Base-by-base conservation (phyloP, 2,888 invertebrate species). In the Epiblema foenella region DNA sequence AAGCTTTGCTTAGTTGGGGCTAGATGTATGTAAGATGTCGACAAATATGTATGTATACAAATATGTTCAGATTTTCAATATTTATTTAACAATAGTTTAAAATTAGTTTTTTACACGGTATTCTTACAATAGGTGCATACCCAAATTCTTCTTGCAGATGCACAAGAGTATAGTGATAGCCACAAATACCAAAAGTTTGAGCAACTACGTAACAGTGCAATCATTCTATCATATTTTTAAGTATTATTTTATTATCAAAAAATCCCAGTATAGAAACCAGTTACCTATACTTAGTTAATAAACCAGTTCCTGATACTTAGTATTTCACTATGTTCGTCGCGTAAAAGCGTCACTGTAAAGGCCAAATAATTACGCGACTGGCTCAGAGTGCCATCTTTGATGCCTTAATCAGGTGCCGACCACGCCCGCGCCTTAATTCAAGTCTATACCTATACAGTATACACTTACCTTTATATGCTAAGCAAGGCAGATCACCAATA, bases 341-440 rank as follows among this genome's bases (percentile, higher is more conserved):
- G 77, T 78, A 79, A 80, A 81, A 77, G 79, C 77, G 46, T 76
- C 74, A 76, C 75, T 80, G 52, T 56, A 60, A 78, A 82, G 78
- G 80, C 85, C 84, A 84, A 88, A 89, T 88, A 87, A 89, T 89
- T 88, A 88, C 83, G 81, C 79, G 67, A 75, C 80, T 74, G 80
- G 81, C 83, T 84, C 79, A 77, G 78, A 76, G 78, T 79, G 75
- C 79, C 80, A 85, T 87, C 87, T 89, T 89, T 89, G 89, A 88
- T 82, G 87, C 85, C 79, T 88, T 90, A 90, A 90, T 90, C 89
- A 90, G 88, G 87, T 88, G 88, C 84, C 75, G 75, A 79, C 82
- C 84, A 86, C 89, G 87, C 90, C 89, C 77, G 73, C 78, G 75
- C 73, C 81, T 85, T 90, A 91, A 92, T 91, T 91, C 59, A 59